Evolutionary conservation across 2,888 invertebrate species (phyloP), one percentile per base, ranked within the genome.

Genomic region (Phania funesta): DNA sequence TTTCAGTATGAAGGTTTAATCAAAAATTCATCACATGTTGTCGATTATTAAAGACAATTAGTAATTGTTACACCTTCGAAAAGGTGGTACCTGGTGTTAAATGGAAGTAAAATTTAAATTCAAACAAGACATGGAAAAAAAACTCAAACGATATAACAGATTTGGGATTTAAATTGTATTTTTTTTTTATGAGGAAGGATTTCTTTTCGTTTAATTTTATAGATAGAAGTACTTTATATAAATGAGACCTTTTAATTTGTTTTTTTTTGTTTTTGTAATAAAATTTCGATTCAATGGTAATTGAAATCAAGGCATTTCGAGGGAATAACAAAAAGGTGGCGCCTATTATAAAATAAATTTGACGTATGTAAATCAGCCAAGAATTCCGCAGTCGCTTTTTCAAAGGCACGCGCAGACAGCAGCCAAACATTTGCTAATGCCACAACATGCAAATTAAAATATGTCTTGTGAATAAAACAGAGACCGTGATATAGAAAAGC

Each of bases 21-120:
- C 9, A 7, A 32, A 71, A 44, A 78, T 71, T 82, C 82, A 62
- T 3, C 52, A 11, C 78, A 74, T 56, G 78, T 58, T 65, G n/a
- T 24, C n/a, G 68, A 6, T 68, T 73, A 77, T 81, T 81, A 81
- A 73, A 81, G 35, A 11, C 73, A 82, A 82, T 82, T 82, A 77
- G 77, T 54, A 46, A 52, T 46, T 48, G 11, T 32, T 56, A 68
- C 68, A 62, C 29, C 26, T 77, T 44, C n/a, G 35, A n/a, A 22
- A 52, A 35, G 13, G 24, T 16, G 22, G 24, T 46, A 9, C n/a
- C 16, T 35, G 29, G 35, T 22, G 62, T 50, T 41, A 41, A 29
- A 3, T 64, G 32, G 16, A 56, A 9, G 58, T 64, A 32, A 48
- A 58, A 50, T 35, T 41, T 13, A 76, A 70, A 41, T 70, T 54